Base-by-base conservation (phyloP, 1,140 invertebrate genomes). In the Euwallacea similis region DNA sequence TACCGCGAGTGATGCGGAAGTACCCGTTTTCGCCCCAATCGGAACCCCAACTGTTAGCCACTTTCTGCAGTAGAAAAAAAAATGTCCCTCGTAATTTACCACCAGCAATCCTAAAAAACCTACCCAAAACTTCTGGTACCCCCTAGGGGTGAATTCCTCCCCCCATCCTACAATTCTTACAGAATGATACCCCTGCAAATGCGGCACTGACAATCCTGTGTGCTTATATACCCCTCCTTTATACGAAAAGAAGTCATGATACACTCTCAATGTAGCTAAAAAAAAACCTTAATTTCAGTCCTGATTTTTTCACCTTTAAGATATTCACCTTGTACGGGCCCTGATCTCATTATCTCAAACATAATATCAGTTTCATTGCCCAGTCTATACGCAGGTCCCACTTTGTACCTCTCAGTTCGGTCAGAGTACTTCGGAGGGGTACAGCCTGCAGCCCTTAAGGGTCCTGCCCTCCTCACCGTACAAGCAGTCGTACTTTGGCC, bases 161-260 rank as follows among this genome's bases (percentile, higher is more conserved):
- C 94, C 93, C 94, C 94, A 96, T 16, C 96, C 96, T 0, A 97
- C 83, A 73, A 98, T 90, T 76, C 93, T 88, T 0, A 98, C 93
- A 15, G 95, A 96, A 82, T 98, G 96, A 77, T 91, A 93, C 1
- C 91, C 93, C 7, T 85, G 86, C 54, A 85, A 80, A 54, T 87
- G 79, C 8, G 81, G 78, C 13, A 86, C 81, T 4, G 85, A 86
- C 50, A 85, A 86, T 79, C 82, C 82, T 0, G 89, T 87, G 72
- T 90, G 88, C 7, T 84, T 85, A 82, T 97, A 98, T 44, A 98
- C 84, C 7, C 96, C 96, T 15, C 86, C 84, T 63, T 85, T 85
- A 81, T 98, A 98, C 64, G 90, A 86, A 83, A 95, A 98, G 83
- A 98, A 95, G 79, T 98, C 95, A 71, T 91, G 90, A 76, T 93